Conservation (phyloP, 2,797 vertebrate genomes). For the Geotrypetes seraphini region DNA sequence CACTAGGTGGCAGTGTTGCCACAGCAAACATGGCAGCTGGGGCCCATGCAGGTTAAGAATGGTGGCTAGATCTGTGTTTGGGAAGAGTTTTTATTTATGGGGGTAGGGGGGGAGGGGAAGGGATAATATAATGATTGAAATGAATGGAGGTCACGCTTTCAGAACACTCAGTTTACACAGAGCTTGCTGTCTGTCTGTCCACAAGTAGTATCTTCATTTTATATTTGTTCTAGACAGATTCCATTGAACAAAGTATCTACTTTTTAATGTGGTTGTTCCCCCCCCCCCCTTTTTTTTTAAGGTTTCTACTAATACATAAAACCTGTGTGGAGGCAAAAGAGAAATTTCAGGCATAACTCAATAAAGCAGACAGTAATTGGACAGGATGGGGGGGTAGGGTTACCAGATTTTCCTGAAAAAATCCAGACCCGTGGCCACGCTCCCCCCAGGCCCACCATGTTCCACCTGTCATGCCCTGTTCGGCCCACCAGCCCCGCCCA, state of each 20-base stretch:
- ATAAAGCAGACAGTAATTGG: no score
- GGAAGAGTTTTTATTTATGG: conserved; percentile 10
- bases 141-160: conserved; percentile 1
- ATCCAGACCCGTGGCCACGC: no score
- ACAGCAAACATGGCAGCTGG: not conserved
- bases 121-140: not conserved
- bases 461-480: no score
- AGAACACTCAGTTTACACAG: not conserved
- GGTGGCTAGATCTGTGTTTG: not conserved
- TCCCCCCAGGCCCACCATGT: no score
- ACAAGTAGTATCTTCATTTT: conserved; percentile 25
- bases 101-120: conserved; percentile 7
- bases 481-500: no score
- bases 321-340: no score
- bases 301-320: no score
- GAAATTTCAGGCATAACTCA: no score
- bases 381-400: no score
- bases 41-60: not conserved
- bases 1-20: conserved; percentile 51
- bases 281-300: no score
- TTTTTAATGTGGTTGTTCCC: no score
- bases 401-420: no score
- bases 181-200: conserved; percentile 1
- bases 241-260: not conserved
- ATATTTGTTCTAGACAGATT: conserved; percentile 23